phyloP scores from a whole-genome alignment of 2,113 vertebrate species.

The Pseudorasbora parva region DNA sequence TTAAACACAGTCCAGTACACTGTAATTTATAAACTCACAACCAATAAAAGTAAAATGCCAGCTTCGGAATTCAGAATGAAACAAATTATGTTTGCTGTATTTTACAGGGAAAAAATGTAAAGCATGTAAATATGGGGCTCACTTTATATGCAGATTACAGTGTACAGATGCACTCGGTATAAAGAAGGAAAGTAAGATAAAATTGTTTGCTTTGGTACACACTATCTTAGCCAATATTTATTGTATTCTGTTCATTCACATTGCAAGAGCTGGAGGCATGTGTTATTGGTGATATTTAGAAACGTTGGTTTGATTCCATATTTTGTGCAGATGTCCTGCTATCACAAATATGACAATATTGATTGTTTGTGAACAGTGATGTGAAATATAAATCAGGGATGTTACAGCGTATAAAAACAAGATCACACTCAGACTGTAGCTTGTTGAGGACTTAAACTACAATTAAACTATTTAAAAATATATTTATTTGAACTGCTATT shows the following conservation, averaged over 20 bases:
- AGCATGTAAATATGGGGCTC: neutral
- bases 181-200: slow-evolving; percentile 1
- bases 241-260: slow-evolving; percentile 9
- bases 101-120: neutral
- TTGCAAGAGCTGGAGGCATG: neutral
- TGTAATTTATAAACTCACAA: slow-evolving; percentile 6
- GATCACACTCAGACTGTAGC: neutral
- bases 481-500: too few species aligned
- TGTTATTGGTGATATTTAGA: neutral
- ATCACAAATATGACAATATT: neutral
- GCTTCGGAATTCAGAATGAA: neutral
- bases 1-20: neutral
- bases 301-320: neutral
- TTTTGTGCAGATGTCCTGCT: neutral
- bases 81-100: neutral
- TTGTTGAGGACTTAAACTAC: neutral
- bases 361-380: neutral
- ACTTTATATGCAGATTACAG: slow-evolving; percentile 7
- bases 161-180: neutral
- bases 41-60: neutral
- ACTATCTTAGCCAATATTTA: neutral
- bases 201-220: neutral
- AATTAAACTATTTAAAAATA: too few species aligned
- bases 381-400: neutral
- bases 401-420: neutral